Percentiles rank a stretch among this genome's conserved stretches.
These are phyloP conservation scores for Perithous albicinctus DNA, from an alignment of 2,888 invertebrate species.

Conservation along the genomic window DNA sequence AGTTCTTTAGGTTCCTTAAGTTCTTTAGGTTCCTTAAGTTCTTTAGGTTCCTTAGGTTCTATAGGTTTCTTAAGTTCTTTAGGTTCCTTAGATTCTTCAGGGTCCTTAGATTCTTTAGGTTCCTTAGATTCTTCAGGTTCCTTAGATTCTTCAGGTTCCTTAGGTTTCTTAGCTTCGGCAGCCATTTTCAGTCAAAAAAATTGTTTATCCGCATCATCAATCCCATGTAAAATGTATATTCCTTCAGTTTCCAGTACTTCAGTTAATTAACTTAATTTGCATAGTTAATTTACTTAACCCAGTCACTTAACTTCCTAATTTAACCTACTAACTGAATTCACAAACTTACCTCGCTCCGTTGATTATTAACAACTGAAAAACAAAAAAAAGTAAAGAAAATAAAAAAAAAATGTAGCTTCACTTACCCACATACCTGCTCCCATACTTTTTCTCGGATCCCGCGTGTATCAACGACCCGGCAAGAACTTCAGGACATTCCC, in stretches of 20 bases:
- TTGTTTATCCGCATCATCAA: background rate
- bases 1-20: too few species aligned
- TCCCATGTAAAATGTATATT: background rate
- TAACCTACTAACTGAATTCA: background rate
- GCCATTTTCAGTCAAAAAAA: too few species aligned
- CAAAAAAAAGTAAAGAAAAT: too few species aligned
- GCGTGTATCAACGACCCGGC: constrained; percentile 22
- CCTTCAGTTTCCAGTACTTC: background rate
- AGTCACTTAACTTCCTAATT: background rate
- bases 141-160: too few species aligned
- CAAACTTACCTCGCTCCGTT: background rate
- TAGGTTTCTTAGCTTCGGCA: too few species aligned
- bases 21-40: too few species aligned
- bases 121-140: too few species aligned
- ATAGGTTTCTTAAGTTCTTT: too few species aligned
- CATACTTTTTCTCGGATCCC: constrained; percentile 1
- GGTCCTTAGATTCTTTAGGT: too few species aligned
- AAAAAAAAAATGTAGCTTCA: constrained; percentile 14
- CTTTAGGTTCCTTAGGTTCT: too few species aligned
- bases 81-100: too few species aligned
- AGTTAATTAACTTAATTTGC: background rate
- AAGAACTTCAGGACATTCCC: background rate
- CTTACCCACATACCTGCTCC: background rate
- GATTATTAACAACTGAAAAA: background rate
- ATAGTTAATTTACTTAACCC: background rate